phyloP scores from a whole-genome alignment of 30 jellyfish, hydroid and myxozoan genomes.

The Hydractinia symbiolongicarpus region DNA sequence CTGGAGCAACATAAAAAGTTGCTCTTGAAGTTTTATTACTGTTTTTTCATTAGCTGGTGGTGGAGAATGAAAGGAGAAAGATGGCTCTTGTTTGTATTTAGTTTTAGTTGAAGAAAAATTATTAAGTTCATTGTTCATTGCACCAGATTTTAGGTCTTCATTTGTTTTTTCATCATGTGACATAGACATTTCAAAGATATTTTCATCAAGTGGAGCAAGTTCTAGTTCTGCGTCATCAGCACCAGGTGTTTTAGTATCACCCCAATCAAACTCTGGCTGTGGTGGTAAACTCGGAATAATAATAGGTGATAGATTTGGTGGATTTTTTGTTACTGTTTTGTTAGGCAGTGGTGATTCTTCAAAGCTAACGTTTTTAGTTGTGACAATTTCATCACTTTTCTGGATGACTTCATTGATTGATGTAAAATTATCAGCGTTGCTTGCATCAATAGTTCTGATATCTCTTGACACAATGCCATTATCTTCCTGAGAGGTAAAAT shows the following conservation, averaged over 20 bases:
- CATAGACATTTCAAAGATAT: conserved; percentile 6
- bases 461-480: conserved; percentile 4
- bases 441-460: neutral
- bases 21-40: no score
- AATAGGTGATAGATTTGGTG: conserved; percentile 13
- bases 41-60: neutral
- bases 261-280: conserved; percentile 16
- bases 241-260: conserved; percentile 40
- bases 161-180: no score
- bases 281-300: neutral
- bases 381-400: neutral
- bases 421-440: neutral
- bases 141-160: neutral
- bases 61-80: neutral
- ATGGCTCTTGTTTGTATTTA: neutral
- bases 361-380: neutral
- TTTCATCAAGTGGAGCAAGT: conserved; percentile 27
- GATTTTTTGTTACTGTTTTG: conserved; percentile 3
- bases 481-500: neutral
- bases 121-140: neutral
- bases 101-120: neutral
- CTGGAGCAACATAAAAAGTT: no score
- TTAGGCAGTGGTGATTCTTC: neutral
- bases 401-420: conserved; percentile 14
- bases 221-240: conserved; percentile 27